Percentiles rank a stretch among this genome's conserved stretches.
These are phyloP conservation scores for Babylonia areolata DNA, from an alignment of 1,140 invertebrate genomes.

Conservation along the genomic window DNA sequence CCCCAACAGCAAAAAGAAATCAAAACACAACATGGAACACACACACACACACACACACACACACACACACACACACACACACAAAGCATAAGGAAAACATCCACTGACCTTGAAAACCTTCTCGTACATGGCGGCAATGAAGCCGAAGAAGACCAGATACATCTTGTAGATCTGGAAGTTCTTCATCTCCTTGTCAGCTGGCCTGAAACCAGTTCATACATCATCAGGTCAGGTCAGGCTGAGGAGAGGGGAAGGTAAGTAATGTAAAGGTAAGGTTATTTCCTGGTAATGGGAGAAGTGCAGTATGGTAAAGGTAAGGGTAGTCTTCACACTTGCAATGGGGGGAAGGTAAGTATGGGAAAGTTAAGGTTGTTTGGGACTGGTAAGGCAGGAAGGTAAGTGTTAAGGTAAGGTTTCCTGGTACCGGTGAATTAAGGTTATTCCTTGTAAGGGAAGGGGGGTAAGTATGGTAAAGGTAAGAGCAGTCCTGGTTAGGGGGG, in stretches of 20 bases:
- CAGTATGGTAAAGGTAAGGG: too few relatives aligned
- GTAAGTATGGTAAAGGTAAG: too few relatives aligned
- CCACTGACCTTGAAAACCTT: slow-evolving; percentile 84
- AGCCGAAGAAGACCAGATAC: slow-evolving; percentile 88
- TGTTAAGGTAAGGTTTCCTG: too few relatives aligned
- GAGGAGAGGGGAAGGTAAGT: background rate
- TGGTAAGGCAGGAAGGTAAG: too few relatives aligned
- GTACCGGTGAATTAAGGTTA: too few relatives aligned
- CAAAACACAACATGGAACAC: background rate
- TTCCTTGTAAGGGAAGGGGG: background rate
- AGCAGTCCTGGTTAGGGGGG: too few relatives aligned
- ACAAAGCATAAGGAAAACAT: background rate
- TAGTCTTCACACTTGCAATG: too few relatives aligned
- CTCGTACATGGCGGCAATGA: slow-evolving; percentile 86
- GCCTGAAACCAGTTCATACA: background rate
- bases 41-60: slow-evolving; percentile 24
- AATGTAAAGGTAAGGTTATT: too few relatives aligned
- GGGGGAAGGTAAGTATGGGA: too few relatives aligned
- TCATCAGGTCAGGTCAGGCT: background rate
- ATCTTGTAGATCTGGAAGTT: slow-evolving; percentile 91
- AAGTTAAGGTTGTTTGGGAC: too few relatives aligned
- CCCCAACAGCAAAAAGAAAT: too few relatives aligned
- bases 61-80: background rate
- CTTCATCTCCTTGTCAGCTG: slow-evolving; percentile 77
- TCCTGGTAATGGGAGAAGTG: too few relatives aligned